phyloP scores from a whole-genome alignment of 1,140 invertebrate genomes.

The Pectinophora gossypiella region DNA sequence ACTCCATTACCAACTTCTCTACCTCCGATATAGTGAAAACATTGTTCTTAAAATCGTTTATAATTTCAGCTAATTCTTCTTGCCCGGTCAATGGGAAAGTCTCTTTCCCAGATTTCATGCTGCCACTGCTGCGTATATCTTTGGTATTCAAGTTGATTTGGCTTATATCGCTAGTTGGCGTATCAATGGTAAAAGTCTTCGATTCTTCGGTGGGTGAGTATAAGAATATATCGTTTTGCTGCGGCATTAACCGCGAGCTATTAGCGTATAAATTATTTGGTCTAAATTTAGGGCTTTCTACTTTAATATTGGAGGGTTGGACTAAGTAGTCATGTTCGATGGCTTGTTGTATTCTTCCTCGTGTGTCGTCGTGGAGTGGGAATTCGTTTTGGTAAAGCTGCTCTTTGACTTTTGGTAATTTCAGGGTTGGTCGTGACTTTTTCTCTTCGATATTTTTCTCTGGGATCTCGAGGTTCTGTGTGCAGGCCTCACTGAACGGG shows the following conservation, averaged over 20 bases:
- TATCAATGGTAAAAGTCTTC: slow-evolving; percentile 62
- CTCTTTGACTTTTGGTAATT: slow-evolving; percentile 56
- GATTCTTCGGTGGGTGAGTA: slow-evolving; percentile 67
- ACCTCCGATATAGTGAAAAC: slow-evolving; percentile 89
- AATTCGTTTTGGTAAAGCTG: slow-evolving; percentile 69
- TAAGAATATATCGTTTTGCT: slow-evolving; percentile 60
- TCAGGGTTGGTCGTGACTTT: slow-evolving; percentile 46
- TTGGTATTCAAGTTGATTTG: slow-evolving; percentile 65
- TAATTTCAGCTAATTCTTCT: slow-evolving; percentile 89
- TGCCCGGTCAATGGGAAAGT: slow-evolving; percentile 69
- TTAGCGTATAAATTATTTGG: slow-evolving; percentile 68
- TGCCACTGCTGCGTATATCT: slow-evolving; percentile 53
- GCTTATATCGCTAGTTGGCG: slow-evolving; percentile 67
- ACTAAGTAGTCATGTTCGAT: slow-evolving; percentile 76
- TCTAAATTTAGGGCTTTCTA: slow-evolving; percentile 66
- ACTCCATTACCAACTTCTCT: slow-evolving; percentile 88
- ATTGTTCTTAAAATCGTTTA: slow-evolving; percentile 93
- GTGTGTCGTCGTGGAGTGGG: slow-evolving; percentile 37
- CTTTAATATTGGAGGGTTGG: slow-evolving; percentile 78
- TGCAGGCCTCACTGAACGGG: slow-evolving; percentile 70
- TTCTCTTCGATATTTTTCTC: slow-evolving; percentile 39
- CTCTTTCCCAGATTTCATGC: slow-evolving; percentile 61
- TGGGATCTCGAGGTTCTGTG: slow-evolving; percentile 54
- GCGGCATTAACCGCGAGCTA: slow-evolving; percentile 60
- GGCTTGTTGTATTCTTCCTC: slow-evolving; percentile 66